Base-by-base conservation (phyloP, 2,888 invertebrate genomes). In the Mimachlamys varia region DNA sequence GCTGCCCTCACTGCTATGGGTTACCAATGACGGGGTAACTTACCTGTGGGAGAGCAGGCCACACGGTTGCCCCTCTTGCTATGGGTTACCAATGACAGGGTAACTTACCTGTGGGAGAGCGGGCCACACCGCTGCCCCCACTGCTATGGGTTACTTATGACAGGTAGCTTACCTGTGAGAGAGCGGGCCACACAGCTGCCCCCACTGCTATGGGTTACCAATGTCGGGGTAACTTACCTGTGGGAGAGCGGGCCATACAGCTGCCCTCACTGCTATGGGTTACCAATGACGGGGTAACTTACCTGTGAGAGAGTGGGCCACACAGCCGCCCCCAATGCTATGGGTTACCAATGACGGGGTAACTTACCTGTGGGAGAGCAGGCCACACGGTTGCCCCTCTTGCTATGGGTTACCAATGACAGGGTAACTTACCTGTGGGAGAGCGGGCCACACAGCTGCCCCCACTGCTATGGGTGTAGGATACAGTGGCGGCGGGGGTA, bases 381-480 rank as follows among this genome's bases (percentile, higher is more conserved):
- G 38, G 90, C 44, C 0, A 92, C 88, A 88, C 62, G 91, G 22
- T 89, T 89, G 2, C 91, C 92, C 0, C 91, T 91, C 50, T 90
- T 92, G 87, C 89, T 91, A 50, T 92, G 92, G 33, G n/a, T n/a
- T n/a, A n/a, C n/a, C n/a, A n/a, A n/a, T n/a, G n/a, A n/a, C n/a
- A n/a, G n/a, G n/a, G 15, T 87, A 33, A 58, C 44, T 37, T 88
- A 91, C 91, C 91, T 58, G 89, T 89, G 37, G 87, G 27, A 19
- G 37, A 88, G 4, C 88, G 88, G 33, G 90, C 50, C 0, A 92
- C 88, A 88, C 88, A 92, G 37, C 90, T 89, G 13, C 92, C 92
- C 0, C 92, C 92, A 76, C 90, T 92, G 88, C 89, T 91, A 44
- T 93, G 93, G 5, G 88, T 91, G 38, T 91, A 92, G 17, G 91